Percentiles rank a stretch among this genome's conserved stretches.
Evolutionary conservation across 2,113 vertebrate species (phyloP).

Genomic region (Oreotrochilus melanogaster): DNA sequence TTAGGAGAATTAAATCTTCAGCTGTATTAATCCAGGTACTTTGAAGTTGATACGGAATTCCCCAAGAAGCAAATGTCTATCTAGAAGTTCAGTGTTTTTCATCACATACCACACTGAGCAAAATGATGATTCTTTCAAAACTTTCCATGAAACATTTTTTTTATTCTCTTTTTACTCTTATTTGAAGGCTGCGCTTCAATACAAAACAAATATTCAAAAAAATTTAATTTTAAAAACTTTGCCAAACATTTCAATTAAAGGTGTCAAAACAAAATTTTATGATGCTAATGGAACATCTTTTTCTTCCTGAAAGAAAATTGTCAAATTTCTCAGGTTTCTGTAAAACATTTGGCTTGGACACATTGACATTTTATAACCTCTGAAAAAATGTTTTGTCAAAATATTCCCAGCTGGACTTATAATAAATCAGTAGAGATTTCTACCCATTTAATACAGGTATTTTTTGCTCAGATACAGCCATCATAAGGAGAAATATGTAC

Average conservation of each 20-base stretch:
- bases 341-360: slow-evolving; percentile 33
- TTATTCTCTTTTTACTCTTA: neutral
- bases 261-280: slow-evolving; percentile 56
- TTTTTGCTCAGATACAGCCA: slow-evolving; percentile 32
- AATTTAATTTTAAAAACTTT: slow-evolving; percentile 7
- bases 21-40: neutral
- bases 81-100: neutral
- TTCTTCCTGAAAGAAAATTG: slow-evolving; percentile 19
- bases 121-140: neutral
- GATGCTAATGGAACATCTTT: slow-evolving; percentile 11
- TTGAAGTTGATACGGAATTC: neutral
- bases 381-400: slow-evolving; percentile 61
- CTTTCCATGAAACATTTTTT: neutral
- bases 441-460: neutral
- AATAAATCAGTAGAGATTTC: slow-evolving; percentile 46
- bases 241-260: slow-evolving; percentile 41
- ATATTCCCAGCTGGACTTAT: slow-evolving; percentile 49
- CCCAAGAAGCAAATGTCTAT: neutral
- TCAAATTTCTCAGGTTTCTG: slow-evolving; percentile 22
- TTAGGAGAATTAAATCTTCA: neutral
- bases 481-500: slow-evolving; percentile 12
- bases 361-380: slow-evolving; percentile 41
- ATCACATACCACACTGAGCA: neutral
- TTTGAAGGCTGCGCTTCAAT: neutral
- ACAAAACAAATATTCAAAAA: neutral